Base-by-base conservation (phyloP, 2,113 vertebrate species). In the Neofelis nebulosa region DNA sequence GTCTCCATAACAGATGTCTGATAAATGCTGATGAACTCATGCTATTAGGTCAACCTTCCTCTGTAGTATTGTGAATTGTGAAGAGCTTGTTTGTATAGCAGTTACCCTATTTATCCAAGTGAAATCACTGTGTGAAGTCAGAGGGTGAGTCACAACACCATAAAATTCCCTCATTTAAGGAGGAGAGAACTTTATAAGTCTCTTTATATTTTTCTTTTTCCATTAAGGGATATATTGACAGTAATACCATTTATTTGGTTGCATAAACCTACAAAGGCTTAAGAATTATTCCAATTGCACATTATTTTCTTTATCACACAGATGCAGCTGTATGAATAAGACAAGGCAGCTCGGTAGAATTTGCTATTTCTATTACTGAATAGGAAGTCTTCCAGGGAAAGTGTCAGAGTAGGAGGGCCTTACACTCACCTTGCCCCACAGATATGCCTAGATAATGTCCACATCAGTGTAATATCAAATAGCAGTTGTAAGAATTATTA, bases 281-380 rank as follows among this genome's bases (percentile, higher is more conserved):
- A 94, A 89, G 33, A 61, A 85, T 90, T 38, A 36, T 93, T 89
- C 19, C 7, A 61, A 74, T 45, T 86, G 3, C 1, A 91, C 14
- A 52, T 86, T 89, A 74, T 94, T 97, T 95, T 78, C 33, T 82
- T 96, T 89, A 89, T 92, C 63, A 65, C 27, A 69, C n/a, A 91
- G 69, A 86, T 84, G 5, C 38, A 94, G 63, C 87, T 94, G 16
- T 66, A 33, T 73, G 41, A 95, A 91, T 71, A 81, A 82, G 45
- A 93, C 74, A 92, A 94, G 57, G 3, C 6, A 73, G 23, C n/a
- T 92, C 15, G 50, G 38, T 61, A 97, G 52, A 92, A 41, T 95
- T 74, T 86, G 7, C 18, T 92, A 0, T 68, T 13, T 29, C 21
- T 13, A 71, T n/a, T 91, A 93, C 82, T 14, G 55, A 68, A 66